A percentile compares a stretch with the other conserved stretches of the same genome.
These are phyloP conservation scores for Drosophila neonasuta DNA, from an alignment of 2,888 invertebrate genomes.

Conservation along the genomic window DNA sequence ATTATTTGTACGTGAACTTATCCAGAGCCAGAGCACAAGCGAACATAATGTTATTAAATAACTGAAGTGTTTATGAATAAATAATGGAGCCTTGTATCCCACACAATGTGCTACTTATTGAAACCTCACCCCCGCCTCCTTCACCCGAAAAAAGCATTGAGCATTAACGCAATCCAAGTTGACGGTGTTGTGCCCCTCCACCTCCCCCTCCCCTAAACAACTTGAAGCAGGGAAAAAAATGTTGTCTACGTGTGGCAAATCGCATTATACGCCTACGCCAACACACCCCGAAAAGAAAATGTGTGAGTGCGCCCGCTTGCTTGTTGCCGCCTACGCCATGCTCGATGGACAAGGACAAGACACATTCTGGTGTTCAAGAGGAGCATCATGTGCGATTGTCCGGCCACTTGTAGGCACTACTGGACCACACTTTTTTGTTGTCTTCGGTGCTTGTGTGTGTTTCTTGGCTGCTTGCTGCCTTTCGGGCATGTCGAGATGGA, in stretches of 20 bases:
- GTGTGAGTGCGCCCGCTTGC: neutral
- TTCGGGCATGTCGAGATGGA: conserved; percentile 61
- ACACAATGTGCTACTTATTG: conserved; percentile 32
- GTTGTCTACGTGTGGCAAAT: conserved; percentile 60
- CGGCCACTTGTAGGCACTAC: conserved; percentile 55
- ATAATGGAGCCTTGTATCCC: conserved; percentile 26
- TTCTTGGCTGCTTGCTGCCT: conserved; percentile 17
- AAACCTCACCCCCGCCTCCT: neutral
- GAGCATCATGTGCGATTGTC: conserved; percentile 42
- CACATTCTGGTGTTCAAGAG: conserved; percentile 8
- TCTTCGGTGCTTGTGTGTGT: conserved; percentile 14
- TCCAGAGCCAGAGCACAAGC: neutral
- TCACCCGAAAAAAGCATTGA: neutral
- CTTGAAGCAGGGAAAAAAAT: conserved; percentile 1
- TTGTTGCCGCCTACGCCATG: conserved; percentile 2
- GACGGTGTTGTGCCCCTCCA: neutral
- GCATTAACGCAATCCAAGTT: conserved; percentile 16
- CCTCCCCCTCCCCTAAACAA: too few relatives aligned
- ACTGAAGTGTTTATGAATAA: conserved; percentile 45
- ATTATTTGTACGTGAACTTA: conserved; percentile 1
- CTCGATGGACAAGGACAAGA: conserved; percentile 9
- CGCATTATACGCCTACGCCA: conserved; percentile 55
- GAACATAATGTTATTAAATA: conserved; percentile 31
- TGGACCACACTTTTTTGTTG: conserved; percentile 20
- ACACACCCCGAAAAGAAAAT: neutral